Base-by-base conservation (phyloP, 2,888 invertebrate species). In the Agrenia bidenticulata region DNA sequence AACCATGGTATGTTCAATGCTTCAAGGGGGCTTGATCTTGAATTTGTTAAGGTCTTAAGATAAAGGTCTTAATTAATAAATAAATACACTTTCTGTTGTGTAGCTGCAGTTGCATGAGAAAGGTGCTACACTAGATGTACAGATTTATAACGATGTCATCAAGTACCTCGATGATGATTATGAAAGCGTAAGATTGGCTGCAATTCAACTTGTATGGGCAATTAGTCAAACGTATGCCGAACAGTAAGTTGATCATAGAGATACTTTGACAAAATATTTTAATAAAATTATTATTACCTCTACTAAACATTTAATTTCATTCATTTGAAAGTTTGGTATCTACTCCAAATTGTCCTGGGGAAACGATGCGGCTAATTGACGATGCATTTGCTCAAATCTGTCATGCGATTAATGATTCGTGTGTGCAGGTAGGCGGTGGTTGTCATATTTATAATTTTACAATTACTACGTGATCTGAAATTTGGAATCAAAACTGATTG, bases 331-430 rank as follows among this genome's bases (percentile, higher is more conserved):
- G 88, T 78, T 83, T 86, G 72, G 88, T 89, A 76, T 85, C 86
- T 32, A 82, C 87, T 15, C 84, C 86, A 61, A 87, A 88, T 23
- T 65, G 69, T 15, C 89, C 88, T 60, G 89, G 89, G 73, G 92
- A 94, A 73, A 90, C 92, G 64, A 86, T 96, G 74, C 86, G 95
- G 0, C 83, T 98, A 75, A 89, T 93, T 32, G 98, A 99, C 80
- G 95, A 97, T 78, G 96, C 96, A 0, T 99, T 99, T 83, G 92
- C 92, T 17, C 90, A 92, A 80, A 89, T 98, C 21, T 98, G 98
- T 78, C 89, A 90, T 59, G 88, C 92, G 0, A 89, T 98, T 55
- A 95, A 93, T 77, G 98, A 98, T 81, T 84, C 95, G 26, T 82
- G 83, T 2, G 78, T 82, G 53, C 78, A 79, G 73, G 82, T 79